A percentile compares a stretch with the other conserved stretches of the same genome.
Conservation (phyloP, 2,888 invertebrate species). For the Eupithecia exiguata region DNA sequence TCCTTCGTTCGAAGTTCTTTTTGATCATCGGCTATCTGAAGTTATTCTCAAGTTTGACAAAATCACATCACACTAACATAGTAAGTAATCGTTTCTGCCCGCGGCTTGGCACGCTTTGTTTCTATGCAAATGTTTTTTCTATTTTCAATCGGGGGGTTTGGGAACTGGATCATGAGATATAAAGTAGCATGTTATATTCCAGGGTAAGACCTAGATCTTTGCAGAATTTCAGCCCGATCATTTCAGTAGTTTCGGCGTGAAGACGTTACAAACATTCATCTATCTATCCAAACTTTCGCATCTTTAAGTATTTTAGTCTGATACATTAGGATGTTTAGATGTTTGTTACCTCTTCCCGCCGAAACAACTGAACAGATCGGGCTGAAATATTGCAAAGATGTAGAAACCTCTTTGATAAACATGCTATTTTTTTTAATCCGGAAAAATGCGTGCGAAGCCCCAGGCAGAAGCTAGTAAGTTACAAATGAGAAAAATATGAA, state of each 20-base stretch:
- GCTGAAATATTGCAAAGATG: neutral
- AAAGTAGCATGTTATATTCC: neutral
- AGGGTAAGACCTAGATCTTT: neutral
- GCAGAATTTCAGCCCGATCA: neutral
- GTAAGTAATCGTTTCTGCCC: neutral
- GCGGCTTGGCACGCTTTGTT: neutral
- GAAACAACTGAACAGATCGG: neutral
- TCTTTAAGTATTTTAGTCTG: neutral
- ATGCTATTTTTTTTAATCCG: neutral
- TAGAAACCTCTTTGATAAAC: neutral
- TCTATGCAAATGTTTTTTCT: neutral
- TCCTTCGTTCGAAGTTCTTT: neutral
- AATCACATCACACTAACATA: neutral
- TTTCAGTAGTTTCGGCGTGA: neutral
- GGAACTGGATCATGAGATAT: neutral
- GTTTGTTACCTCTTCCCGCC: neutral
- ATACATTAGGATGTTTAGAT: neutral
- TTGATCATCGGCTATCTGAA: neutral
- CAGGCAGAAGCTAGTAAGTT: neutral
- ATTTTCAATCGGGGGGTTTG: neutral
- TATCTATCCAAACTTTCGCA: neutral
- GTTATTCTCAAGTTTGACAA: neutral
- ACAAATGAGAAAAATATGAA: neutral
- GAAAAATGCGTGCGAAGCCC: neutral
- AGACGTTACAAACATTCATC: neutral